Evolutionary conservation across 1,140 invertebrate species (phyloP).

Genomic region (Zaprionus taronus): DNA sequence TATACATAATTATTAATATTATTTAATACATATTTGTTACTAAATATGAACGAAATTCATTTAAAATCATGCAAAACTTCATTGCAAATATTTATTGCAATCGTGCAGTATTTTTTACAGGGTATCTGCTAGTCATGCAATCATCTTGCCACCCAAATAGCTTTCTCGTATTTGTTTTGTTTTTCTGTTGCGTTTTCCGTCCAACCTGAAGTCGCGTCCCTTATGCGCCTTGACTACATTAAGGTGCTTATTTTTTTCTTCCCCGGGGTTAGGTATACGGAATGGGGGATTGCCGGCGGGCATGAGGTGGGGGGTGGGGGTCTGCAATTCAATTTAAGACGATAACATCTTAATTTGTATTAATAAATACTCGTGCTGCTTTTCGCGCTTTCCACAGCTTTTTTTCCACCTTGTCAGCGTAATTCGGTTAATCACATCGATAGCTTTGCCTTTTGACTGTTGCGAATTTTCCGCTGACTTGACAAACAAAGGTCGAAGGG

Average conservation of each 20-base stretch:
- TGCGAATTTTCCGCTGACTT: constrained; percentile 9
- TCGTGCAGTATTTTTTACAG: not conserved
- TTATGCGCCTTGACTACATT: constrained; percentile 63
- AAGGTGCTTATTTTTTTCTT: constrained; percentile 64
- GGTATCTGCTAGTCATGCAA: constrained; percentile 1
- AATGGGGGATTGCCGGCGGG: not conserved
- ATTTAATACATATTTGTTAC: not conserved
- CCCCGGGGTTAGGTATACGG: not conserved
- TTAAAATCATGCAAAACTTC: no score
- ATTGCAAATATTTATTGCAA: not conserved
- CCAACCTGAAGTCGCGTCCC: constrained; percentile 11
- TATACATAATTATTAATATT: not conserved
- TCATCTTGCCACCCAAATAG: not conserved
- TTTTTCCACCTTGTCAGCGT: constrained; percentile 33
- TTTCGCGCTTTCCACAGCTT: constrained; percentile 31
- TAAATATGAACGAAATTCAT: not conserved
- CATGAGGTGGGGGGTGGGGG: not conserved
- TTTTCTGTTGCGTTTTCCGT: constrained; percentile 33
- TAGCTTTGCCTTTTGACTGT: not conserved
- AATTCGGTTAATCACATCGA: constrained; percentile 49
- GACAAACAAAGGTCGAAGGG: not conserved
- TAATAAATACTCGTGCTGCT: constrained; percentile 70
- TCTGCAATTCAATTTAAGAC: constrained; percentile 72
- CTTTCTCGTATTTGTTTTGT: constrained; percentile 20
- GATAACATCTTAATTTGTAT: constrained; percentile 80